These are phyloP conservation scores for Brachionus manjavacas DNA, from an alignment of 1,140 invertebrate species.

Conservation along the genomic window DNA sequence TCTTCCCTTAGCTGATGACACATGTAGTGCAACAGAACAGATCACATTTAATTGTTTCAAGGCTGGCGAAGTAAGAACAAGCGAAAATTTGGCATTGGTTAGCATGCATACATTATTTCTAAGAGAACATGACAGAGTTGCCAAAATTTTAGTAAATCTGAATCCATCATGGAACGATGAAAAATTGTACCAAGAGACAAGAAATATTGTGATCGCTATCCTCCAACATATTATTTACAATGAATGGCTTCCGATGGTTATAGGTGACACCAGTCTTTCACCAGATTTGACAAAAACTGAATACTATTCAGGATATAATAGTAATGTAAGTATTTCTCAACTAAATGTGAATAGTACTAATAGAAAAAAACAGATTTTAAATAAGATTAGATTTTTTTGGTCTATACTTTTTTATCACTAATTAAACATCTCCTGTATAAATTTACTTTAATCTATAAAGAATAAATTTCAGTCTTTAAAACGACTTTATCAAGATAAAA, in stretches of 20 bases:
- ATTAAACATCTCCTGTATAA: too few species aligned
- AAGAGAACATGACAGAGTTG: slow-evolving; percentile 48
- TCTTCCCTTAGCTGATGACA: slow-evolving; percentile 11
- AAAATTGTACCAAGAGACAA: slow-evolving; percentile 66
- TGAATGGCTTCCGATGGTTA: slow-evolving; percentile 83
- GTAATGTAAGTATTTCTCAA: background rate
- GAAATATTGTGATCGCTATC: slow-evolving; percentile 79
- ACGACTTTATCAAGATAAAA: too few species aligned
- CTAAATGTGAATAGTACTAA: too few species aligned
- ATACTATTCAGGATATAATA: background rate
- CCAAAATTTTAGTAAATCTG: slow-evolving; percentile 30
- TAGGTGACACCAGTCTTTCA: slow-evolving; percentile 61
- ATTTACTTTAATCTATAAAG: too few species aligned
- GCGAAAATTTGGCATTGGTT: background rate
- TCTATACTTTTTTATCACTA: too few species aligned
- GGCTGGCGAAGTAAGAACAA: slow-evolving; percentile 1
- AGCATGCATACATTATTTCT: slow-evolving; percentile 70
- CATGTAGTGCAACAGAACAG: background rate
- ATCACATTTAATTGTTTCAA: background rate
- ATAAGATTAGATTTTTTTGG: too few species aligned
- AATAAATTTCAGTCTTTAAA: too few species aligned
- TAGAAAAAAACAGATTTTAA: too few species aligned
- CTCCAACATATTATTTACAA: slow-evolving; percentile 89
- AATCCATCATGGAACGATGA: slow-evolving; percentile 46
- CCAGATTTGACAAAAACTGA: background rate